phyloP scores from a whole-genome alignment of 30 jellyfish, hydroid and myxozoan species.

The Turritopsis rubra region DNA sequence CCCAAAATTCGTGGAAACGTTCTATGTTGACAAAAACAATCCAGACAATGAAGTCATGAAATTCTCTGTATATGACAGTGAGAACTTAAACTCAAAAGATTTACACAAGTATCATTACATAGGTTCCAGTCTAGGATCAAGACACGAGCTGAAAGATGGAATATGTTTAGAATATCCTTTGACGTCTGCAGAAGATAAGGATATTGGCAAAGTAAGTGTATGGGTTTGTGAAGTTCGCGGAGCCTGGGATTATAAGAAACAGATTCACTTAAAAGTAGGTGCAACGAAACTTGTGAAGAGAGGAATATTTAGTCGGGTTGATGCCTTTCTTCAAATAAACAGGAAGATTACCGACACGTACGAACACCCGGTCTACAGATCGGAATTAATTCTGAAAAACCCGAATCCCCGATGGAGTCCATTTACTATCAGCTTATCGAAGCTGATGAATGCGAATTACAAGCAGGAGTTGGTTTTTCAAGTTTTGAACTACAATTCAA shows the following conservation, averaged over 20 bases:
- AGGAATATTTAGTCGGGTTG: slow-evolving; percentile 58
- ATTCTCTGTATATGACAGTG: slow-evolving; percentile 51
- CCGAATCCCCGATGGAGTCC: slow-evolving; percentile 77
- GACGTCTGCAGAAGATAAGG: not conserved
- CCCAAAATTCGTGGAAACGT: slow-evolving; percentile 69
- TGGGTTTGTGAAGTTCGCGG: not conserved
- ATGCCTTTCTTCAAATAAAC: slow-evolving; percentile 50
- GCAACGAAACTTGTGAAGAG: slow-evolving; percentile 55
- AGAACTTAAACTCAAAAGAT: slow-evolving; percentile 63
- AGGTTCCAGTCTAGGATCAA: slow-evolving; percentile 48
- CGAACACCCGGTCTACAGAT: slow-evolving; percentile 68
- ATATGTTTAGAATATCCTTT: not conserved
- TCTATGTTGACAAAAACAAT: slow-evolving; percentile 48
- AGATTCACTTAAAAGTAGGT: slow-evolving; percentile 44
- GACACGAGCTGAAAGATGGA: slow-evolving; percentile 27
- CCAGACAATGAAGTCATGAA: slow-evolving; percentile 52
- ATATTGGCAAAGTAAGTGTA: not conserved
- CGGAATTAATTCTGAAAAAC: slow-evolving; percentile 64
- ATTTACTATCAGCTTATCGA: slow-evolving; percentile 46
- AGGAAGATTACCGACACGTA: slow-evolving; percentile 32
- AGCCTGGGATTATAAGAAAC: slow-evolving; percentile 30
- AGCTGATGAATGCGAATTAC: slow-evolving; percentile 50
- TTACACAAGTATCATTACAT: slow-evolving; percentile 50
- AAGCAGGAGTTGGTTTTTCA: slow-evolving; percentile 23
- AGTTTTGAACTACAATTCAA: slow-evolving; percentile 37